Conservation (phyloP, 2,797 vertebrate species). For the Periparus ater region DNA sequence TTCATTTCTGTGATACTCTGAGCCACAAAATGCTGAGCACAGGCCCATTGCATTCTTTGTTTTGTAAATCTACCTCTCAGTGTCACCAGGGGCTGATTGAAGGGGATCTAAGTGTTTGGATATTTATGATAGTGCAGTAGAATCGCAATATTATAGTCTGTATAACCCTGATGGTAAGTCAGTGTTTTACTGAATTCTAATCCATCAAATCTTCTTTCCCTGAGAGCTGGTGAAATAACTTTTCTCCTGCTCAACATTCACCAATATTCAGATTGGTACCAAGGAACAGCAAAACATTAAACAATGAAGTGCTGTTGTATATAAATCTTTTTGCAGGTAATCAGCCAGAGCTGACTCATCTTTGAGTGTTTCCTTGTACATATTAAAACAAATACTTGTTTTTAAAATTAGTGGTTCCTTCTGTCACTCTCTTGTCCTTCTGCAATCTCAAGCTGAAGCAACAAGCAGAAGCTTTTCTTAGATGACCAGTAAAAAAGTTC, state of each 20-base stretch:
- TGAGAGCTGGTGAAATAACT: background rate
- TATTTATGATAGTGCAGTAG: background rate
- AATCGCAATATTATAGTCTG: background rate
- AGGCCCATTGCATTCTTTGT: background rate
- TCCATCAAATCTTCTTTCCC: background rate
- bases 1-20: background rate
- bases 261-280: background rate
- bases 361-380: conserved; percentile 19
- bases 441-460: background rate
- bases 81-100: background rate
- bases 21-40: background rate
- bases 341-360: background rate
- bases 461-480: background rate
- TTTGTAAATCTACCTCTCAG: background rate
- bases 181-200: background rate
- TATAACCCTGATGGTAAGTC: background rate
- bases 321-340: background rate
- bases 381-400: background rate
- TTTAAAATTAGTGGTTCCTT: background rate
- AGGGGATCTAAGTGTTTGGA: background rate
- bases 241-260: background rate
- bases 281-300: background rate
- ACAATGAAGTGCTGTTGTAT: background rate
- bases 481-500: background rate
- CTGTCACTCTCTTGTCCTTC: background rate